These are phyloP conservation scores for Cyprinodon brontotheroides DNA, from an alignment of 2,113 vertebrate species.

Conservation along the genomic window DNA sequence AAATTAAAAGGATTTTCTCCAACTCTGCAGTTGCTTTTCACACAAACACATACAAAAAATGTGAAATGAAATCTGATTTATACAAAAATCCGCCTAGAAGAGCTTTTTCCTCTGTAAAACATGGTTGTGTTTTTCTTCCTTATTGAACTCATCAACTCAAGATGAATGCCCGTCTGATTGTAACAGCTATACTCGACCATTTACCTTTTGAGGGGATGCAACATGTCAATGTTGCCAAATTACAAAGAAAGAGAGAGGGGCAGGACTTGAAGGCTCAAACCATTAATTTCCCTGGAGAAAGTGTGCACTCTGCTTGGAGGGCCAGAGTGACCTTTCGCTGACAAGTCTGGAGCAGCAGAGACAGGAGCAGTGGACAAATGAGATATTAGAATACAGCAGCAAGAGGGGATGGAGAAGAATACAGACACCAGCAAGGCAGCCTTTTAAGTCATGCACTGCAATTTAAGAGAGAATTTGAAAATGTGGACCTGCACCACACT, in stretches of 20 bases:
- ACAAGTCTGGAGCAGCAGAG: slow-evolving; percentile 66
- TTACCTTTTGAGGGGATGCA: slow-evolving; percentile 71
- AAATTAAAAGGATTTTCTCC: slow-evolving; percentile 52
- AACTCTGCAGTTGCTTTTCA: neutral
- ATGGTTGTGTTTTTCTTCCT: slow-evolving; percentile 4
- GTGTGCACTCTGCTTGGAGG: slow-evolving; percentile 67
- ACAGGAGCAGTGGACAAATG: slow-evolving; percentile 76
- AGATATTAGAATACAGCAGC: slow-evolving; percentile 68
- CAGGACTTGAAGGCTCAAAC: slow-evolving; percentile 67
- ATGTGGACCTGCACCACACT: neutral
- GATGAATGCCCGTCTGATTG: slow-evolving; percentile 36
- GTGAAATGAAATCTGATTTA: slow-evolving; percentile 18
- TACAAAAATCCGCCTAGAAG: slow-evolving; percentile 4
- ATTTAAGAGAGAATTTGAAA: neutral
- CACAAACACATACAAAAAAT: neutral
- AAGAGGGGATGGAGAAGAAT: slow-evolving; percentile 48
- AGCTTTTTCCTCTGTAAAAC: slow-evolving; percentile 10
- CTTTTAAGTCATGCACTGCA: slow-evolving; percentile 8
- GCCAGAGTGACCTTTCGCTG: slow-evolving; percentile 79
- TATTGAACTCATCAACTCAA: slow-evolving; percentile 57
- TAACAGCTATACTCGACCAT: slow-evolving; percentile 13
- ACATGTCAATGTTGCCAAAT: slow-evolving; percentile 72
- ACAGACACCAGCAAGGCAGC: slow-evolving; percentile 29
- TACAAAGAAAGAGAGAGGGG: slow-evolving; percentile 59
- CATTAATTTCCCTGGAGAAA: slow-evolving; percentile 82